phyloP scores from a whole-genome alignment of 2,113 vertebrate genomes.

The Psilopogon haemacephalus region DNA sequence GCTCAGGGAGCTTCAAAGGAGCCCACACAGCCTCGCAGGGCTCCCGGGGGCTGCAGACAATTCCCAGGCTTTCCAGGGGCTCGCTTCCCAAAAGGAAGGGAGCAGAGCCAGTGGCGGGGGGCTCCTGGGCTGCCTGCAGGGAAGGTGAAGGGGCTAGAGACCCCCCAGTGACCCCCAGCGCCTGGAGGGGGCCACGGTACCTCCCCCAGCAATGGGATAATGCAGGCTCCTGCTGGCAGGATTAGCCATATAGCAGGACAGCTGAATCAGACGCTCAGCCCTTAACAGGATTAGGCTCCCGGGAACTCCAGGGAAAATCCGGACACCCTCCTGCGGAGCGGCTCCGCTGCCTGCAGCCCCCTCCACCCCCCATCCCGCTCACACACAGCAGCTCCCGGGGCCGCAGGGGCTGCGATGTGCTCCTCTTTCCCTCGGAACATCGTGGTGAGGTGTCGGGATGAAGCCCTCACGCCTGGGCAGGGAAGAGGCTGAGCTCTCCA shows the following conservation, averaged over 20 bases:
- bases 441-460: not conserved
- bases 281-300: constrained; percentile 48
- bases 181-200: not conserved
- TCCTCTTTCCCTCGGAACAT: not conserved
- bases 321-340: not conserved
- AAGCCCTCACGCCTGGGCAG: rapidly evolving
- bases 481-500: not conserved
- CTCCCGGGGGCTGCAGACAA: not conserved
- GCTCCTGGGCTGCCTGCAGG: not conserved
- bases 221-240: constrained; percentile 15
- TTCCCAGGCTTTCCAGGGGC: not conserved
- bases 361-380: not conserved
- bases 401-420: not conserved
- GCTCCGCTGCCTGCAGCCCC: too few relatives aligned
- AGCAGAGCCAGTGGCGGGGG: not conserved
- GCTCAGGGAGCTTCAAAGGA: not conserved
- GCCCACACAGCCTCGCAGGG: not conserved
- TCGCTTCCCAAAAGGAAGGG: not conserved
- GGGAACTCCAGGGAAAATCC: constrained; percentile 14
- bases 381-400: not conserved
- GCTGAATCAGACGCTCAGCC: constrained; percentile 54
- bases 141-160: not conserved
- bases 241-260: not conserved
- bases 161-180: not conserved
- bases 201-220: not conserved